Percentiles rank a stretch among this genome's conserved stretches.
Evolutionary conservation across 2,888 invertebrate species (phyloP).

Genomic region (Ametastegia equiseti): DNA sequence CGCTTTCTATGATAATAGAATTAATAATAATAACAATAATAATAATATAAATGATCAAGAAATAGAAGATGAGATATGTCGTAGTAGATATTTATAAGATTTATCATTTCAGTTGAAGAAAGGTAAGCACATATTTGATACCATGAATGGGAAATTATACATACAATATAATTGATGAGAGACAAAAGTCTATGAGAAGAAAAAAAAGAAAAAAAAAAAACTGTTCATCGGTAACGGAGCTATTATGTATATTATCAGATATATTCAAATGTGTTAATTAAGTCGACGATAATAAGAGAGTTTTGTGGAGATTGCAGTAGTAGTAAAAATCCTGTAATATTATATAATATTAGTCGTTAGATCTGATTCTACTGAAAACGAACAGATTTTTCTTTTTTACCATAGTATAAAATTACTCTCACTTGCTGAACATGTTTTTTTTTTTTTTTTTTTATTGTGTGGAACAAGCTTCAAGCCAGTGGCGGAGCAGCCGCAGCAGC

Average conservation of each 20-base stretch:
- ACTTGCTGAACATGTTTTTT: constrained; percentile 43
- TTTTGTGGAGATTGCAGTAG: not conserved
- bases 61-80: constrained; percentile 11
- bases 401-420: constrained; percentile 17
- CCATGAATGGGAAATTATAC: too few species aligned
- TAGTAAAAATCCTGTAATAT: not conserved
- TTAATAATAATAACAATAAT: too few species aligned
- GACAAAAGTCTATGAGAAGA: too few species aligned
- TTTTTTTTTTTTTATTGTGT: too few species aligned
- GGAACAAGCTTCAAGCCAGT: constrained; percentile 48
- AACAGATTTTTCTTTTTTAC: not conserved
- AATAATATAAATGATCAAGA: not conserved
- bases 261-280: too few species aligned
- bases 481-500: constrained; percentile 47
- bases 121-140: not conserved
- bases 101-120: not conserved
- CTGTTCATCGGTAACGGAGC: too few species aligned
- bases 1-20: too few species aligned
- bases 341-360: constrained; percentile 17
- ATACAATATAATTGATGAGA: too few species aligned
- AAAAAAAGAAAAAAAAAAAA: too few species aligned
- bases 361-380: constrained; percentile 40
- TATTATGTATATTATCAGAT: too few species aligned
- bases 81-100: constrained; percentile 24
- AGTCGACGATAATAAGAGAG: not conserved